These are phyloP conservation scores for Tenrec ecaudatus DNA, from an alignment of 2,113 vertebrate species.

Conservation along the genomic window DNA sequence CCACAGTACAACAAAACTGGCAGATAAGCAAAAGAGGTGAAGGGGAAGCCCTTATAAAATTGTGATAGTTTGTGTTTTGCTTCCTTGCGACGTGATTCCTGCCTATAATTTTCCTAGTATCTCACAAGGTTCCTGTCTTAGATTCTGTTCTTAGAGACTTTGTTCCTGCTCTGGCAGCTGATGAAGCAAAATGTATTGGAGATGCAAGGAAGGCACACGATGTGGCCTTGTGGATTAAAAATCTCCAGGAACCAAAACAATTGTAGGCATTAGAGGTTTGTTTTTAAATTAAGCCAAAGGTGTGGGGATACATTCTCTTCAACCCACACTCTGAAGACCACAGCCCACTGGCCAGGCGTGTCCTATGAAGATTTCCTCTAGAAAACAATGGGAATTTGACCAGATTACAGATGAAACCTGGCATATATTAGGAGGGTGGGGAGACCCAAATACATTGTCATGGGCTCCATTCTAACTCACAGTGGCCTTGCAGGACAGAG, in stretches of 20 bases:
- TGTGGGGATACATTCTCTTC: background rate
- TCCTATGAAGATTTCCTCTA: too few relatives aligned
- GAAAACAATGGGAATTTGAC: too few relatives aligned
- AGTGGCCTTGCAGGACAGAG: background rate
- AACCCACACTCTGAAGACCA: background rate
- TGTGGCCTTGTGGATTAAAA: background rate
- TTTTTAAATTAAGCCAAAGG: background rate
- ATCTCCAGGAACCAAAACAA: background rate
- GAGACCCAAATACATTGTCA: background rate
- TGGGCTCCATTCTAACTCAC: background rate
- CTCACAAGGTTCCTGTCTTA: background rate
- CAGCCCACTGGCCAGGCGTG: too few relatives aligned
- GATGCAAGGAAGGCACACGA: too few relatives aligned
- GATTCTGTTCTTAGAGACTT: background rate
- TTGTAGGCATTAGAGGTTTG: background rate
- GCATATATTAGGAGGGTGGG: background rate
- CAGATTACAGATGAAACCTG: too few relatives aligned
- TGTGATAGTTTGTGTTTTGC: background rate
- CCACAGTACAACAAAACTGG: too few relatives aligned
- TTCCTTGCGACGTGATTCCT: background rate
- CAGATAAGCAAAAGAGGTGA: too few relatives aligned
- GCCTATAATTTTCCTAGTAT: background rate
- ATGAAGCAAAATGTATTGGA: background rate
- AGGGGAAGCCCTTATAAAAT: background rate
- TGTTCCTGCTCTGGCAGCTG: background rate